phyloP scores from a whole-genome alignment of 2,888 invertebrate genomes.

The Brachyopa scutellaris region DNA sequence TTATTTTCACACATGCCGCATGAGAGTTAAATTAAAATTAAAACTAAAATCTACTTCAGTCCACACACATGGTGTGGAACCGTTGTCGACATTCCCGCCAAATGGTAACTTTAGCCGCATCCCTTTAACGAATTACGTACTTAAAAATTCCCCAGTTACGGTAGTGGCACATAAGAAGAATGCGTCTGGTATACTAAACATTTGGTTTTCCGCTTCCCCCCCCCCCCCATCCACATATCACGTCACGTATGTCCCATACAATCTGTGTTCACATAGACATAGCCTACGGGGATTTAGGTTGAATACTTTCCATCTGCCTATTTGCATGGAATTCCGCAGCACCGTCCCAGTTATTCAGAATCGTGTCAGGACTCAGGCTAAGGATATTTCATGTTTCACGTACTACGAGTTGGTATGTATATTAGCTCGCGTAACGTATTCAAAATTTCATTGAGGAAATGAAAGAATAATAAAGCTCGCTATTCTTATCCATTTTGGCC shows the following conservation, averaged over 20 bases:
- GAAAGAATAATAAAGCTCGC: no score
- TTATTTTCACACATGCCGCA: background rate
- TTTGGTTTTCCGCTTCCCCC: background rate
- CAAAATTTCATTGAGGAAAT: no score
- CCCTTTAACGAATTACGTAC: background rate
- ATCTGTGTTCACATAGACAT: background rate
- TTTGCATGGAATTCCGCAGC: background rate
- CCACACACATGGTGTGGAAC: background rate
- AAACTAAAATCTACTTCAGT: background rate
- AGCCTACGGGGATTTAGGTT: background rate
- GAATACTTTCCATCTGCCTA: background rate
- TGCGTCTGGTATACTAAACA: slow-evolving; percentile 29
- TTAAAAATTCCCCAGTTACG: background rate
- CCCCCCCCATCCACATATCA: background rate
- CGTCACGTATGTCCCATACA: background rate
- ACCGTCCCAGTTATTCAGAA: background rate
- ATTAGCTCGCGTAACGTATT: no score
- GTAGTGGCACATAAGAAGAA: background rate
- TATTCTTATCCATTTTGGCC: no score
- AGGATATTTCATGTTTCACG: no score
- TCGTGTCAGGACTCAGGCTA: no score
- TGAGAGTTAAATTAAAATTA: background rate
- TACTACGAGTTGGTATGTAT: no score
- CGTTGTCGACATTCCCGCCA: background rate
- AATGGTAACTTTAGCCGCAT: background rate